phyloP scores from a whole-genome alignment of 2,888 invertebrate genomes.

The Hypsopygia costalis region DNA sequence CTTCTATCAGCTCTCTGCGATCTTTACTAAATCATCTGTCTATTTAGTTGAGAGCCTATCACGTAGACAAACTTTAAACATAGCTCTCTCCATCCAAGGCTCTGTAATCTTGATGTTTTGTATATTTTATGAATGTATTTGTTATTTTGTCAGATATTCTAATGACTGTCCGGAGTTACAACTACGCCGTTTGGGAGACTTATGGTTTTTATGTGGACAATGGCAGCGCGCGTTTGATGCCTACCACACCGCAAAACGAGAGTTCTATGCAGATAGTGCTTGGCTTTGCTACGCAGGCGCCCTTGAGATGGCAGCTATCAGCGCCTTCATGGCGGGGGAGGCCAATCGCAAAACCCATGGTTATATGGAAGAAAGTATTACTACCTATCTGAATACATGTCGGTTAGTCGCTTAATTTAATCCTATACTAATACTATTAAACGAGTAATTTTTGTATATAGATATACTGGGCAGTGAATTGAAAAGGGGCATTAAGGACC shows the following conservation, averaged over 20 bases:
- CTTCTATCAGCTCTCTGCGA: no score
- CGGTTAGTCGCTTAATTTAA: constrained; percentile 84
- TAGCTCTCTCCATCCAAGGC: no score
- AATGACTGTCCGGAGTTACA: constrained; percentile 95
- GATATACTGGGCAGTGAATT: no score
- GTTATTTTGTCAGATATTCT: constrained; percentile 83
- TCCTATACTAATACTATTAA: no score
- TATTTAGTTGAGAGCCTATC: no score
- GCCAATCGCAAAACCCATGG: constrained; percentile 88
- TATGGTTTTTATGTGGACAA: constrained; percentile 97
- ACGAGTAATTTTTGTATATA: no score
- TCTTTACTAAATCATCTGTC: no score
- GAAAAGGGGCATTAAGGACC: no score
- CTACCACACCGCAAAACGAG: constrained; percentile 98
- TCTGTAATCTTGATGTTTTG: constrained; percentile 50
- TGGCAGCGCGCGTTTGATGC: constrained; percentile 95
- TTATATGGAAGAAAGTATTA: constrained; percentile 97
- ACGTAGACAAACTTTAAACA: no score
- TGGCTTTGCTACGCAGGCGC: constrained; percentile 99
- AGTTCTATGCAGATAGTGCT: constrained; percentile 97
- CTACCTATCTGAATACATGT: constrained; percentile 94
- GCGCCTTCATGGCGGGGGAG: constrained; percentile 93
- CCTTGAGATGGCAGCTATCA: constrained; percentile 96
- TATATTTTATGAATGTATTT: no score
- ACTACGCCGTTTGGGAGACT: constrained; percentile 94